Conservation (phyloP, 2,113 vertebrate genomes). For the Brachyhypopomus gauderio region DNA sequence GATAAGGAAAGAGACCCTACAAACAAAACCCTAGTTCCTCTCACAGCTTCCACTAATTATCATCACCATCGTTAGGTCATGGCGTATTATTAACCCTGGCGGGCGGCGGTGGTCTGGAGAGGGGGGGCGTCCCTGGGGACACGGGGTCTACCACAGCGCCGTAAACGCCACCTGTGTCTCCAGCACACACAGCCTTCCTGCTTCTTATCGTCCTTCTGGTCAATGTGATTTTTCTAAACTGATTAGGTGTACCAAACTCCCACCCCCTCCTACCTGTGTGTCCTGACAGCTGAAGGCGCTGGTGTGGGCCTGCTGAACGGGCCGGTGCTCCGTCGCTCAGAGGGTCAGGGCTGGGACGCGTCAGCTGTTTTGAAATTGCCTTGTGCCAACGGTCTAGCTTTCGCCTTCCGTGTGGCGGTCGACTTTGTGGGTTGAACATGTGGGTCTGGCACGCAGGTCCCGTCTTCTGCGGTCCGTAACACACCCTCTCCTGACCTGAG, state of each 20-base stretch:
- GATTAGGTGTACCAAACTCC: neutral
- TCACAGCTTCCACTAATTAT: conserved; percentile 96
- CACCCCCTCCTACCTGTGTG: neutral
- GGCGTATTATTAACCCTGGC: conserved; percentile 81
- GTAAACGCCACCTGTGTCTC: conserved; percentile 27
- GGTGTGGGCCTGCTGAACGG: neutral
- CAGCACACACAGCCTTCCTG: conserved; percentile 13
- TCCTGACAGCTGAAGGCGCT: neutral
- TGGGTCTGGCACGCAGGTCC: neutral
- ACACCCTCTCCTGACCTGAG: neutral
- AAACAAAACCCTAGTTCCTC: conserved; percentile 82
- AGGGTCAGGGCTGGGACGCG: neutral
- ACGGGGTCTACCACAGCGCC: conserved; percentile 16
- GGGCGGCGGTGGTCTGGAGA: conserved; percentile 54
- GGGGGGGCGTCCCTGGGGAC: conserved; percentile 8
- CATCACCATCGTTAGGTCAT: conserved; percentile 85
- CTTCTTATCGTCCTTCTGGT: conserved; percentile 5
- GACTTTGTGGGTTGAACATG: conserved; percentile 15
- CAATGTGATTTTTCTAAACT: conserved; percentile 6
- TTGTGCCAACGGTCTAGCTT: conserved; percentile 11
- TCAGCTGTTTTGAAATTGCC: conserved; percentile 10
- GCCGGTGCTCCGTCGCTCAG: neutral
- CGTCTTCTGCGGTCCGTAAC: neutral
- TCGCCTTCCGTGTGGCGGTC: neutral
- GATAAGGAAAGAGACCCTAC: conserved; percentile 88